These are phyloP conservation scores for Phylloscopus trochiloides DNA, from an alignment of 2,113 vertebrate genomes.

Conservation along the genomic window DNA sequence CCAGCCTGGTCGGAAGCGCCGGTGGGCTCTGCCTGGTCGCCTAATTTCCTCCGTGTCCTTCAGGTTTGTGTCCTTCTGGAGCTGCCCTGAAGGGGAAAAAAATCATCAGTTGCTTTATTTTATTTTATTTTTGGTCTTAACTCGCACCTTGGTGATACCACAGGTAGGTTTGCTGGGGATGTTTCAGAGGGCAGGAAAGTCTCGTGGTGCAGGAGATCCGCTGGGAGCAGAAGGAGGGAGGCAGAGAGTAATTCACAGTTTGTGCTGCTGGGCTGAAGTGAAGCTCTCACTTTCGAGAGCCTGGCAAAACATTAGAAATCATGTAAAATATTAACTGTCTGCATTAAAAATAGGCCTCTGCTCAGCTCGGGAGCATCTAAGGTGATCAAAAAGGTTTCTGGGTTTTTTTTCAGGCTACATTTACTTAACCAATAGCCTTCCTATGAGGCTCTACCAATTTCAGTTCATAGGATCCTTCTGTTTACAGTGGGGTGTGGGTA, in stretches of 20 bases:
- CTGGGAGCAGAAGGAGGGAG: background rate
- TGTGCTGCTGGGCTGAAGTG: background rate
- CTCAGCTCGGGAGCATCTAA: background rate
- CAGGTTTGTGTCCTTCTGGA: background rate
- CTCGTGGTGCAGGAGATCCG: background rate
- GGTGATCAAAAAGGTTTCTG: background rate
- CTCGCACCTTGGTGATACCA: background rate
- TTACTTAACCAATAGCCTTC: background rate
- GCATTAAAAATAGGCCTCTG: background rate
- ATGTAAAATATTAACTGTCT: background rate
- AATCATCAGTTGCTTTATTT: background rate
- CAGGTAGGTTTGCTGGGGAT: background rate
- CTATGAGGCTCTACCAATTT: background rate
- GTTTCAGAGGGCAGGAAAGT: background rate
- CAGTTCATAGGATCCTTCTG: background rate
- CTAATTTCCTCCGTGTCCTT: rapidly evolving
- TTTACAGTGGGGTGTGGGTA: background rate
- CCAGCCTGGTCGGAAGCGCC: background rate
- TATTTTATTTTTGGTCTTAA: background rate
- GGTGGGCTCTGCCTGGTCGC: background rate
- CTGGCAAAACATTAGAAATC: background rate
- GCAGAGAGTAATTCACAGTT: background rate
- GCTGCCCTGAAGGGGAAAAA: background rate
- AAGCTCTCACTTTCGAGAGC: background rate
- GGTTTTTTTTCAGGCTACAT: background rate